Evolutionary conservation across 1,140 invertebrate species (phyloP), one percentile per base, ranked within the genome.

Genomic region (Delia radicum): DNA sequence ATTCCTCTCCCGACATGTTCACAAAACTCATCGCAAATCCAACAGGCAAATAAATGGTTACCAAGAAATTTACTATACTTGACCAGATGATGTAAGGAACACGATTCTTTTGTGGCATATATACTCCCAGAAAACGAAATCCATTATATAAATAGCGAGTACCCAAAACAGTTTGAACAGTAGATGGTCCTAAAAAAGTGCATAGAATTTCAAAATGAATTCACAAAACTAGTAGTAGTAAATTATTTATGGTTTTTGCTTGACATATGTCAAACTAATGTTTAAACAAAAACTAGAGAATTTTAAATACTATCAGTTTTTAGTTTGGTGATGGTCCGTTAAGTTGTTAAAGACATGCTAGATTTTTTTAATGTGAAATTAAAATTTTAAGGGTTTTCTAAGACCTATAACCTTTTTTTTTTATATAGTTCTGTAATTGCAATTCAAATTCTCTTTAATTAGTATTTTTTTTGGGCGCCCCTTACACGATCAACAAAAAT

Each of bases 11-110:
- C 12, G 33, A 31, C 15, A 71, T 18, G 2, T 76, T 77, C 1
- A 75, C 29, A 13, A 81, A 80, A 37, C 80, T 79, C 62, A 79
- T 76, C 15, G 78, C 76, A 31, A 81, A 80, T 24, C 37, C 78
- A 0, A 75, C 27, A 18, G 79, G 79, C 46, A 80, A 69, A 46
- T 76, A 80, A 75, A 81, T 75, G 28, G 75, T 74, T 2, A 72
- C 65, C n/a, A 37, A 8, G 0, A 5, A 0, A 55, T 69, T 18
- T 24, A 71, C 15, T 28, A 79, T 37, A 65, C 76, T 3, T 21
- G 55, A 26, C 26, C 63, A 75, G 13, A 81, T 48, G 26, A 65
- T 4, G 55, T 79, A 75, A 28, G 75, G 8, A 46, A 13, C 8
- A 15, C 29, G 55, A 6, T 18, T 33, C 2, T 24, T 46, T 4